These are phyloP conservation scores for Yponomeuta sedellus DNA, from an alignment of 2,888 invertebrate species.

Conservation along the genomic window DNA sequence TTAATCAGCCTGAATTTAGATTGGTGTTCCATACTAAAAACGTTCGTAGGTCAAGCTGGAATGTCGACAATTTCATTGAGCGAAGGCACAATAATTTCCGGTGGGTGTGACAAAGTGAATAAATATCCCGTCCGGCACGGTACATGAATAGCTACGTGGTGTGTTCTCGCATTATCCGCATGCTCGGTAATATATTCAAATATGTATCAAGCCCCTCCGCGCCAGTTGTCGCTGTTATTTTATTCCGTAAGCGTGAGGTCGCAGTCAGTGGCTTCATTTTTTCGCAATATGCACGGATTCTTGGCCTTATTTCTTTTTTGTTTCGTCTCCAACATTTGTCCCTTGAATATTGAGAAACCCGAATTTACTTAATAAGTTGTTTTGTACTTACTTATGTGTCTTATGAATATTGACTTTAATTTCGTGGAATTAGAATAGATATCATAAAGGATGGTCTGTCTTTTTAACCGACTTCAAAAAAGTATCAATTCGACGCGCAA, in stretches of 20 bases:
- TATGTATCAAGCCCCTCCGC: conserved; percentile 73
- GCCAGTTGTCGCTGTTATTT: conserved; percentile 70
- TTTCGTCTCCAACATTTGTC: not conserved
- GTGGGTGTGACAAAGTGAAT: conserved; percentile 1
- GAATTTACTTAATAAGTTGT: not conserved
- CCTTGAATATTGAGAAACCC: not conserved
- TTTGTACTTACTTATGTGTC: not conserved
- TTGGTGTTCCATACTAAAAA: not conserved
- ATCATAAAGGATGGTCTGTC: no score
- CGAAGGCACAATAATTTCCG: not conserved
- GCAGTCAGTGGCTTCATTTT: conserved; percentile 60
- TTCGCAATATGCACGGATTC: conserved; percentile 35
- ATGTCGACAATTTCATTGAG: not conserved
- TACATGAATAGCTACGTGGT: conserved; percentile 53
- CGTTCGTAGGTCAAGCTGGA: not conserved
- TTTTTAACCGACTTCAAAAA: no score
- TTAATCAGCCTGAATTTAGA: not conserved
- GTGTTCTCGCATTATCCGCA: conserved; percentile 64
- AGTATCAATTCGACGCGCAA: no score
- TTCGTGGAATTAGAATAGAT: no score
- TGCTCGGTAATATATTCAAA: conserved; percentile 74
- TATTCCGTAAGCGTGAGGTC: conserved; percentile 70
- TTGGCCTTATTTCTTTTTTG: not conserved
- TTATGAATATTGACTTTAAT: no score
- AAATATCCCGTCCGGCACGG: not conserved